phyloP scores from a whole-genome alignment of 2,888 invertebrate species.

The Elysia crispata region DNA sequence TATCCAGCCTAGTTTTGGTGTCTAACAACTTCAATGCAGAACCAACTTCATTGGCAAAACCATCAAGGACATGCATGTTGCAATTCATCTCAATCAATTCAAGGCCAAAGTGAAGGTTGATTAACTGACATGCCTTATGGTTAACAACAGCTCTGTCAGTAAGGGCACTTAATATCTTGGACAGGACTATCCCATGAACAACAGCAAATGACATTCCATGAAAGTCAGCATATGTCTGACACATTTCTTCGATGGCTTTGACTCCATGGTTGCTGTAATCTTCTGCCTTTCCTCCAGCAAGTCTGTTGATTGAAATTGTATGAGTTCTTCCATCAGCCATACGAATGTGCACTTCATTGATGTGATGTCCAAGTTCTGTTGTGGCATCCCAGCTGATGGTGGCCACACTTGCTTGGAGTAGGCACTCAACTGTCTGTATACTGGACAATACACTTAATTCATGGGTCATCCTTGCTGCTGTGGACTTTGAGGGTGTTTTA shows the following conservation, averaged over 20 bases:
- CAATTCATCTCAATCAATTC: conserved; percentile 20
- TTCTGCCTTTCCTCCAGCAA: too few species aligned
- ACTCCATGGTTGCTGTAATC: too few species aligned
- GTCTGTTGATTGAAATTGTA: too few species aligned
- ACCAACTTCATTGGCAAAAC: conserved; percentile 14
- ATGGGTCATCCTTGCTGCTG: neutral
- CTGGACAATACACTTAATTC: neutral
- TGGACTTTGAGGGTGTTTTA: neutral
- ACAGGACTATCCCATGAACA: too few species aligned
- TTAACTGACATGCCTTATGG: neutral
- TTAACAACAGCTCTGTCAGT: conserved; percentile 31
- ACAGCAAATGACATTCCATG: too few species aligned
- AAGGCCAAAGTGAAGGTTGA: neutral
- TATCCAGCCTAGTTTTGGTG: neutral
- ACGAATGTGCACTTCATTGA: neutral
- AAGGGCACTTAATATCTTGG: conserved; percentile 7
- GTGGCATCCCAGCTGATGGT: neutral
- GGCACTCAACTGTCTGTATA: neutral
- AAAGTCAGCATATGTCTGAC: too few species aligned
- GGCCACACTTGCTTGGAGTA: neutral
- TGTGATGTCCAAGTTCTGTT: neutral
- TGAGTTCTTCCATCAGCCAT: too few species aligned
- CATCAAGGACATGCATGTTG: conserved; percentile 27
- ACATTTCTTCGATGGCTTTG: too few species aligned
- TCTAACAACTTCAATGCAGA: neutral